These are phyloP conservation scores for Prietella phreatophila DNA, from an alignment of 2,113 vertebrate genomes.

Conservation along the genomic window DNA sequence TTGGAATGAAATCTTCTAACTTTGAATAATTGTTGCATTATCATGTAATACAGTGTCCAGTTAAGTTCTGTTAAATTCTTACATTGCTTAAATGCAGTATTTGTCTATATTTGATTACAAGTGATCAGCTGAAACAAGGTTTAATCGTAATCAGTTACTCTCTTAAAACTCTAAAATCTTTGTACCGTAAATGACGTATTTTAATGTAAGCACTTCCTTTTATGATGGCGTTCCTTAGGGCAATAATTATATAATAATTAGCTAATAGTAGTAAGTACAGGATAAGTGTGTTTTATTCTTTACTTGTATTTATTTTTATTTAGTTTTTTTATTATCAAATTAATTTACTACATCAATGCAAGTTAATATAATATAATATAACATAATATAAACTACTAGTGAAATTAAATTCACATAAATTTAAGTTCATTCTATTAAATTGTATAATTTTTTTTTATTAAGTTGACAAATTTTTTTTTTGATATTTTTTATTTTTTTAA, in stretches of 20 bases:
- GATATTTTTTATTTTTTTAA: no score
- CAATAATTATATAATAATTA: conserved; percentile 1
- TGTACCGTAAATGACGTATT: neutral
- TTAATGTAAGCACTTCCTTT: neutral
- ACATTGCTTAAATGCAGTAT: neutral
- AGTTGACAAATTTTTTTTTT: no score
- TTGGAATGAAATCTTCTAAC: neutral
- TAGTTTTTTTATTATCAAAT: neutral
- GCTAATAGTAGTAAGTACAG: neutral
- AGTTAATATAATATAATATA: neutral
- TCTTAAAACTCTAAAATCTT: neutral
- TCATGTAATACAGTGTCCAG: no score
- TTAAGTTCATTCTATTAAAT: neutral
- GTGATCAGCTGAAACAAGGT: neutral
- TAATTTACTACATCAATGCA: neutral
- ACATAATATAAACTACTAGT: neutral
- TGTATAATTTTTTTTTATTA: neutral
- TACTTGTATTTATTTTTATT: neutral
- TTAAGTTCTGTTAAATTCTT: neutral
- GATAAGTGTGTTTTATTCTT: neutral
- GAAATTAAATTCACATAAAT: neutral
- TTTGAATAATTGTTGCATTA: neutral
- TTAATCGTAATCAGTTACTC: neutral
- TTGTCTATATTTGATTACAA: neutral
- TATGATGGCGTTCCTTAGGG: neutral